Evolutionary conservation across 2,113 vertebrate species (phyloP).

Genomic region (Pantherophis guttatus): DNA sequence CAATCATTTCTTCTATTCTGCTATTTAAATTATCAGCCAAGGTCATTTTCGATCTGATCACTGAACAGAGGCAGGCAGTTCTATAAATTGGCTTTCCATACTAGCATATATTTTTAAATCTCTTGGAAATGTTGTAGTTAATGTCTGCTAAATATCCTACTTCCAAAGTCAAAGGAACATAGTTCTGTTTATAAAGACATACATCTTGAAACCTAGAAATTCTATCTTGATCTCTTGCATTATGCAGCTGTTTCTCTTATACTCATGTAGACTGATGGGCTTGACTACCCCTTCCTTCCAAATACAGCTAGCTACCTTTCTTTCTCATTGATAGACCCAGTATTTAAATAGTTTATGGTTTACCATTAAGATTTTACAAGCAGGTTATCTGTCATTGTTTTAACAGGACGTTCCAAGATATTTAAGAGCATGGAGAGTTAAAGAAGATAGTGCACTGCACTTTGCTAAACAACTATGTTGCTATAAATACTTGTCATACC

Average conservation of each 20-base stretch:
- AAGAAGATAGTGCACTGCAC: background rate
- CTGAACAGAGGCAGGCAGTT: background rate
- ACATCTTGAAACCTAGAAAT: background rate
- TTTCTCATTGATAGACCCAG: background rate
- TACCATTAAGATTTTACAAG: background rate
- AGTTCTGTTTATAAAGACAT: background rate
- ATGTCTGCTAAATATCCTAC: background rate
- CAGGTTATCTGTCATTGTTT: background rate
- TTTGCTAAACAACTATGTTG: background rate
- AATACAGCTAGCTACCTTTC: background rate
- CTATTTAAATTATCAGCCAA: background rate
- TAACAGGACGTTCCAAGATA: slow-evolving; percentile 1
- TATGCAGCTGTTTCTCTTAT: background rate
- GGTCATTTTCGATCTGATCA: background rate
- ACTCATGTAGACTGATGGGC: background rate
- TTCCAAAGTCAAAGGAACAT: background rate
- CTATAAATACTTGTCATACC: background rate
- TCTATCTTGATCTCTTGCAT: background rate
- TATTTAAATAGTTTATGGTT: background rate
- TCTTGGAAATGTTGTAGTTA: background rate
- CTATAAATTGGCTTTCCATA: background rate
- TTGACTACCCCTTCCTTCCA: background rate
- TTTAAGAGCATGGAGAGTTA: background rate
- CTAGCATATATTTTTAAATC: background rate
- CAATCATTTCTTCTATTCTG: background rate